Conservation (phyloP, 2,888 invertebrate genomes). For the Thelaira solivaga region DNA sequence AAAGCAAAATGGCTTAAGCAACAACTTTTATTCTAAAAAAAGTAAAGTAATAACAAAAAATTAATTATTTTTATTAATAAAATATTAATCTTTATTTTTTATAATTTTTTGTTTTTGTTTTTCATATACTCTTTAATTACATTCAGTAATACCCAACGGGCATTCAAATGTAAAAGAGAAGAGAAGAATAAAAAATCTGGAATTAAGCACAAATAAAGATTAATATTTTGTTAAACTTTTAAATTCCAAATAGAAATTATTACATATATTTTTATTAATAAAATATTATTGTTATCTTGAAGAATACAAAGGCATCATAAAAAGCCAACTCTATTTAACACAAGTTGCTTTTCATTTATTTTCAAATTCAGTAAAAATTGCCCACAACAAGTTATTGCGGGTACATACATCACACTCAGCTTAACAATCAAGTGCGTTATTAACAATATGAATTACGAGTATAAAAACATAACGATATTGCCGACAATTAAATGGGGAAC, state of each 20-base stretch:
- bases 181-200: background rate
- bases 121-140: no score
- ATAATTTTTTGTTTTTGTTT: no score
- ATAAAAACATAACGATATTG: slow-evolving; percentile 55
- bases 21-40: slow-evolving; percentile 14
- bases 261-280: no score
- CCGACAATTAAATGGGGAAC: slow-evolving; percentile 67
- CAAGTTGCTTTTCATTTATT: background rate
- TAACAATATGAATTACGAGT: slow-evolving; percentile 62
- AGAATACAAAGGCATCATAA: slow-evolving; percentile 48
- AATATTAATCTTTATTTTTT: no score
- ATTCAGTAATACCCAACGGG: no score
- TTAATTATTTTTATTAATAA: slow-evolving; percentile 64
- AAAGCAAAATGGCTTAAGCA: no score
- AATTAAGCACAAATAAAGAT: no score
- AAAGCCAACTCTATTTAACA: slow-evolving; percentile 42
- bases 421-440: slow-evolving; percentile 53
- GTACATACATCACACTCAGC: slow-evolving; percentile 25
- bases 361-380: slow-evolving; percentile 44
- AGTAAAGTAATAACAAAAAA: slow-evolving; percentile 53
- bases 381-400: slow-evolving; percentile 3
- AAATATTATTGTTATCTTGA: no score
- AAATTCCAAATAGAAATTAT: no score
- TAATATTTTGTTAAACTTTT: no score
- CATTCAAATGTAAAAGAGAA: no score